phyloP scores from a whole-genome alignment of 30 jellyfish, hydroid and myxozoan species.

The Haliclystus octoradiatus region DNA sequence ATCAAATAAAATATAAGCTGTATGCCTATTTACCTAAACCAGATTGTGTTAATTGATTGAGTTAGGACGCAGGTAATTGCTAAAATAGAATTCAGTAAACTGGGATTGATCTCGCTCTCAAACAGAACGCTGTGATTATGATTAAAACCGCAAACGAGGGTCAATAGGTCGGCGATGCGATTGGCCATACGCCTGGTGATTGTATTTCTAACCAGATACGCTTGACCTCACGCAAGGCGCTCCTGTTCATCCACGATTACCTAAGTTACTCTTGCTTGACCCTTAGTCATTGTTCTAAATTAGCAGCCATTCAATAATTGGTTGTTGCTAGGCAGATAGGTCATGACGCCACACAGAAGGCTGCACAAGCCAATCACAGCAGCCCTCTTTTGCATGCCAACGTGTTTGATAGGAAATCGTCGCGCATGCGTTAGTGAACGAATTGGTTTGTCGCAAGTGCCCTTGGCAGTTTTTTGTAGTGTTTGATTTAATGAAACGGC shows the following conservation, averaged over 20 bases:
- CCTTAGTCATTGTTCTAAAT: conserved; percentile 45
- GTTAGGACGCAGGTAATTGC: too few relatives aligned
- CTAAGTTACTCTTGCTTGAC: conserved; percentile 52
- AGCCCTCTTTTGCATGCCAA: conserved; percentile 67
- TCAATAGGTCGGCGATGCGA: background rate
- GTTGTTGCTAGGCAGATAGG: conserved; percentile 47
- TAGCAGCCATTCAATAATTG: conserved; percentile 17
- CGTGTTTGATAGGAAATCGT: conserved; percentile 24
- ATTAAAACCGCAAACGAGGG: conserved; percentile 1
- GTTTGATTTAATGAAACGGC: too few relatives aligned
- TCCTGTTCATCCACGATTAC: conserved; percentile 59
- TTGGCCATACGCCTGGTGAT: conserved; percentile 28
- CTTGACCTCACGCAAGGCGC: conserved; percentile 48
- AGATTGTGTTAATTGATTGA: too few relatives aligned
- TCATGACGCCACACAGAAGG: conserved; percentile 83
- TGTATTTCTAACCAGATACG: conserved; percentile 20
- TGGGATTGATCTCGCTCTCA: too few relatives aligned
- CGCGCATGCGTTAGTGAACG: conserved; percentile 87
- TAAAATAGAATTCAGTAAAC: too few relatives aligned
- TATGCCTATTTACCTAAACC: too few relatives aligned
- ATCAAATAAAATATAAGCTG: too few relatives aligned
- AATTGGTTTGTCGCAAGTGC: too few relatives aligned
- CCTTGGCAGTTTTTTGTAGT: too few relatives aligned
- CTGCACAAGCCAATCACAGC: conserved; percentile 71
- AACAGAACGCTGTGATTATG: too few relatives aligned